Evolutionary conservation across 2,888 invertebrate species (phyloP).

Genomic region (Ormyrus thymus): DNA sequence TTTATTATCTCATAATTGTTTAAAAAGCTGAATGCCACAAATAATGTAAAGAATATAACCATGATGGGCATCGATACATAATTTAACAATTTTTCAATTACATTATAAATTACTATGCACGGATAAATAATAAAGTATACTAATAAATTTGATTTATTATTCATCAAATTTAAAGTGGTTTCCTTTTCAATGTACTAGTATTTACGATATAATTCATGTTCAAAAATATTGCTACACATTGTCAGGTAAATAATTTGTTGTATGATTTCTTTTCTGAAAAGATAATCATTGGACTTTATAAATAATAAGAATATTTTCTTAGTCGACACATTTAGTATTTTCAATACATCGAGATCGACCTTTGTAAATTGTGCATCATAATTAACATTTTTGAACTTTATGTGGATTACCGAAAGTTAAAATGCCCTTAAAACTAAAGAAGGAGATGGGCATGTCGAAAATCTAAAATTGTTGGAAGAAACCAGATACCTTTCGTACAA

Average conservation of each 20-base stretch:
- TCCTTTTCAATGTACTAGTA: too few relatives aligned
- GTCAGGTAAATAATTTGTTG: too few relatives aligned
- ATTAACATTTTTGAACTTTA: conserved; percentile 7
- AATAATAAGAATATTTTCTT: conserved; percentile 15
- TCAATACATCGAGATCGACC: conserved; percentile 11
- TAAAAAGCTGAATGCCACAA: conserved; percentile 39
- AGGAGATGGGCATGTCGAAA: not conserved
- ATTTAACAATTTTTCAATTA: too few relatives aligned
- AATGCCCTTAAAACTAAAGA: conserved; percentile 6
- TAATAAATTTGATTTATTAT: too few relatives aligned
- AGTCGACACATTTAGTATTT: conserved; percentile 12
- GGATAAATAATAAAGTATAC: too few relatives aligned
- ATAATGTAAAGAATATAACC: conserved; percentile 42
- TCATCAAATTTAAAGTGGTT: too few relatives aligned
- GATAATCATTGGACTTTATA: not conserved
- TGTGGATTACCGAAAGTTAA: not conserved
- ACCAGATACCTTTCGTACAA: not conserved
- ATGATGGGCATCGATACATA: conserved; percentile 21
- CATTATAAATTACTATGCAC: too few relatives aligned
- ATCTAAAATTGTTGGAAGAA: conserved; percentile 25
- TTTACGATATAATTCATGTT: too few relatives aligned
- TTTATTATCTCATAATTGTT: conserved; percentile 30
- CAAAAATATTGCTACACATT: too few relatives aligned
- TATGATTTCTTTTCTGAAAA: not conserved
- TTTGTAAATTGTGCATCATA: not conserved